These are phyloP conservation scores for Nannospalax galili DNA, from an alignment of 2,113 vertebrate species.

Conservation along the genomic window DNA sequence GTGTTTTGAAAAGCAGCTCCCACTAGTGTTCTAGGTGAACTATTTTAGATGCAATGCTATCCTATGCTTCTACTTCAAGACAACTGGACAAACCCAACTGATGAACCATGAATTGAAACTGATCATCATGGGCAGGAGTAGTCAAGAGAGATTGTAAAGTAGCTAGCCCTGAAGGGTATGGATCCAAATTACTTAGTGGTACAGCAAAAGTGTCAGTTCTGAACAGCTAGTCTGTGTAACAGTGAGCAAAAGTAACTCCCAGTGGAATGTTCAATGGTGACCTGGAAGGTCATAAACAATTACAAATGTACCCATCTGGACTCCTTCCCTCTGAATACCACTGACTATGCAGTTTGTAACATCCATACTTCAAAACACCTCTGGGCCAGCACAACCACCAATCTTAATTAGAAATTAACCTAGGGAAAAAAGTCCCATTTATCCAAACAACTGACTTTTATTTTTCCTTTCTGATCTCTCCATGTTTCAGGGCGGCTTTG, in stretches of 20 bases:
- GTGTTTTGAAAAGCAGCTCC: constrained; percentile 1
- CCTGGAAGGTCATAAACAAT: neutral
- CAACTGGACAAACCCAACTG: neutral
- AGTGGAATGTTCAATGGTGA: neutral
- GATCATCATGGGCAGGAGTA: neutral
- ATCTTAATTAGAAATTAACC: neutral
- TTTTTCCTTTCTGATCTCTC: neutral
- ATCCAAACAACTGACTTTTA: neutral
- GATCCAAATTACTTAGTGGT: neutral
- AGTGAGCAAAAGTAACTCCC: neutral
- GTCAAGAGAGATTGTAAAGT: neutral
- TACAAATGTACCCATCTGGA: neutral
- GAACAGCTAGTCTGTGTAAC: neutral
- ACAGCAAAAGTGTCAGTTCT: neutral
- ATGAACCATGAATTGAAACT: neutral
- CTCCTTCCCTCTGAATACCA: neutral
- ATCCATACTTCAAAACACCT: neutral
- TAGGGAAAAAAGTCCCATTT: neutral
- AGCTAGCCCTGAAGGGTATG: neutral
- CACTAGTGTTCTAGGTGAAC: neutral
- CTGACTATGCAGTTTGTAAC: neutral
- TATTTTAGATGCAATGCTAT: neutral
- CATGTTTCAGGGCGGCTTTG: neutral
- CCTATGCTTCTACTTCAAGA: neutral
- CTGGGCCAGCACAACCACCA: neutral